These are phyloP conservation scores for Echiichthys vipera DNA, from an alignment of 2,797 vertebrate genomes.

Conservation along the genomic window DNA sequence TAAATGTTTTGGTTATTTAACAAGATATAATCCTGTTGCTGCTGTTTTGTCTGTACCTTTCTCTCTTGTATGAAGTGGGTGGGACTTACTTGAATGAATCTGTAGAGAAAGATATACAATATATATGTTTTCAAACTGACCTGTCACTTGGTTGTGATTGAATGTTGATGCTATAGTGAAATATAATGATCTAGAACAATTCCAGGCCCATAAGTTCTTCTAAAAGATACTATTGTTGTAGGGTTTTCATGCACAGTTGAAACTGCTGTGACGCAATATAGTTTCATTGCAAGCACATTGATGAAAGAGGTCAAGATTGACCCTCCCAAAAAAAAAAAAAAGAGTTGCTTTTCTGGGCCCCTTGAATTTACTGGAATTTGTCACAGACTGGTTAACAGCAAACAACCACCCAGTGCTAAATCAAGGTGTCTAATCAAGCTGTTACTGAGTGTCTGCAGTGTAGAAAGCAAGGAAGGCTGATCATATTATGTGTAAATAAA, in stretches of 20 bases:
- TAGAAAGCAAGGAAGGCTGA: conserved; percentile 28
- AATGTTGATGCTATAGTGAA: background rate
- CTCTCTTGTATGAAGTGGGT: background rate
- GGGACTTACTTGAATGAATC: background rate
- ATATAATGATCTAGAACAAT: background rate
- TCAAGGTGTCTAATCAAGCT: conserved; percentile 39
- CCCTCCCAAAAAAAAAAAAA: conserved; percentile 5
- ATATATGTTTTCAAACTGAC: background rate
- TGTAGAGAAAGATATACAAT: too few species aligned
- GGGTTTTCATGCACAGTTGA: background rate
- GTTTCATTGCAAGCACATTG: background rate
- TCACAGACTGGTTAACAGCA: conserved; percentile 31
- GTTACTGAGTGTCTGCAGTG: conserved; percentile 20
- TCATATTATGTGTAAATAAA: conserved; percentile 20
- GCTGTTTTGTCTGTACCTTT: background rate
- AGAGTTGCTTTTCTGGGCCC: background rate
- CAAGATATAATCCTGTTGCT: background rate
- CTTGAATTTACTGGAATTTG: conserved; percentile 12
- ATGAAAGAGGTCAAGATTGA: conserved; percentile 7
- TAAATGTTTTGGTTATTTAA: background rate
- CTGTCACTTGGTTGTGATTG: background rate
- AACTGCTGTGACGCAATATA: background rate
- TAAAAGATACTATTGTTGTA: background rate
- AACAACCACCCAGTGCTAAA: conserved; percentile 12
- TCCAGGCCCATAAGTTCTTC: background rate